These are phyloP conservation scores for Scomber scombrus DNA, from an alignment of 2,113 vertebrate genomes.

Conservation along the genomic window DNA sequence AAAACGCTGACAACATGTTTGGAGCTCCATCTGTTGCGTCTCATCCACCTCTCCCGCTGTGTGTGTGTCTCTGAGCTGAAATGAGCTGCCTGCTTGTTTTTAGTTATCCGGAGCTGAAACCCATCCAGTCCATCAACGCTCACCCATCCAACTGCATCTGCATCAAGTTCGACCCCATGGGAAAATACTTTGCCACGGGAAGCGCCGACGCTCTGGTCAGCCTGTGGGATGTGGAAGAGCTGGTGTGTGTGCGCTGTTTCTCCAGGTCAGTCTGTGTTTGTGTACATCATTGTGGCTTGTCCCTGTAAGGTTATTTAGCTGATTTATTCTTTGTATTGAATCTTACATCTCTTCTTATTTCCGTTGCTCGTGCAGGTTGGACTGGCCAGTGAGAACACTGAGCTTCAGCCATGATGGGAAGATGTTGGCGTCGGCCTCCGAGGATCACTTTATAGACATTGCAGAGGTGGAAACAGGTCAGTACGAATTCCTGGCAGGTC, in stretches of 20 bases:
- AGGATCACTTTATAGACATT: conserved; percentile 99
- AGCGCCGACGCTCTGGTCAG: conserved; percentile 97
- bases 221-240: conserved; percentile 96
- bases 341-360: neutral
- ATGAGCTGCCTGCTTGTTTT: neutral
- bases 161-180: conserved; percentile 98
- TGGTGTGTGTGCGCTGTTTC: conserved; percentile 98
- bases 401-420: conserved; percentile 99
- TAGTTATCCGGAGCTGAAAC: conserved; percentile 98
- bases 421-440: conserved; percentile 96
- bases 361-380: conserved; percentile 84
- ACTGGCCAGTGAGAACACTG: conserved; percentile 97
- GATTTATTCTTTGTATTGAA: neutral
- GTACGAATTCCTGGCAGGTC: neutral
- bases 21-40: too few species aligned
- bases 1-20: too few species aligned
- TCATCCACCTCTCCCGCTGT: too few species aligned
- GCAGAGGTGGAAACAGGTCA: conserved; percentile 97
- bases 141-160: conserved; percentile 99
- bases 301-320: neutral
- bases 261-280: conserved; percentile 87
- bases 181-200: conserved; percentile 97
- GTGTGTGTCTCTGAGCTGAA: neutral
- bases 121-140: conserved; percentile 98
- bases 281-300: neutral